Base-by-base conservation (phyloP, 2,888 invertebrate genomes). In the Lissonota sp. region DNA sequence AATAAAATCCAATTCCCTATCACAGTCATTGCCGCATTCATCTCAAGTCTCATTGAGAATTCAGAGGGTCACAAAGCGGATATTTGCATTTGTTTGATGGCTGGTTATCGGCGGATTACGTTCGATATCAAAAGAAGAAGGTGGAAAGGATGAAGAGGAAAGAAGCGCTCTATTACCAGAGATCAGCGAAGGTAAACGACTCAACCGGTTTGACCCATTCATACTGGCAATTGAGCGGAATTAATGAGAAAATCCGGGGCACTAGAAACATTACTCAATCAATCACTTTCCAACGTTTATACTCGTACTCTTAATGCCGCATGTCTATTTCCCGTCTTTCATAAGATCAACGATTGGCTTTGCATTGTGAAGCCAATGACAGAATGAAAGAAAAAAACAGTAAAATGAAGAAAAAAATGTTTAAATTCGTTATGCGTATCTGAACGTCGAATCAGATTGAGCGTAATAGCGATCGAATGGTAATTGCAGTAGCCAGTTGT, bases 371-470 rank as follows among this genome's bases (percentile, higher is more conserved):
- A 26, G 64, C 57, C 6, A n/a, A 53, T 44, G 39, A 44, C 26
- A 8, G n/a, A 26, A 8, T 14, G 6, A 42, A 46, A 44, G 1
- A 14, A 46, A 51, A 14, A 57, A 58, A 71, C 10, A 64, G 12
- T 26, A 57, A 66, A 40, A 53, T n/a, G n/a, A n/a, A n/a, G n/a
- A 44, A 46, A 12, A 44, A 40, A 66, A 40, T 10, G 4, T 42
- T 67, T 74, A 72, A 67, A 42, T 67, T 67, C 49, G 71, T 72
- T 67, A 62, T 74, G 26, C 63, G 53, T 72, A 72, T 76, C 71
- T 49, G 76, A 69, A 72, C 55, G 57, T 57, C 72, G 49, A 72
- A 80, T 76, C 42, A 63, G 71, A 75, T 75, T 75, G 10, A 49
- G 67, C 57, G 37, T 26, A 26, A 26, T 66, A 51, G 53, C 66